Percentiles rank a stretch among this genome's conserved stretches.
phyloP scores from a whole-genome alignment of 2,113 vertebrate species.

The Oncorhynchus tshawytscha region DNA sequence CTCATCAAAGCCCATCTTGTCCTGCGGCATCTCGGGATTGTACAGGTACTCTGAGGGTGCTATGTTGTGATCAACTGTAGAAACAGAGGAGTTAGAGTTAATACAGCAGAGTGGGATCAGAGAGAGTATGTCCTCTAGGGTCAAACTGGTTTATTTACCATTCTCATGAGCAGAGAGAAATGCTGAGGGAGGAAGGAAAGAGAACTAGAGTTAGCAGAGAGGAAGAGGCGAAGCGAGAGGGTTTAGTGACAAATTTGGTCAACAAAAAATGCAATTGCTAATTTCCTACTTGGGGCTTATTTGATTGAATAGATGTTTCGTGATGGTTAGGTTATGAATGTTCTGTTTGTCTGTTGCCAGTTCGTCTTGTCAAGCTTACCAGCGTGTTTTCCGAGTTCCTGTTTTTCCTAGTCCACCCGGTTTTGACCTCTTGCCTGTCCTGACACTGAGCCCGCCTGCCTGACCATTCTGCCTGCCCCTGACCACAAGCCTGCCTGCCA shows the following conservation, averaged over 20 bases:
- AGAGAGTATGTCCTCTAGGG: background rate
- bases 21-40: slow-evolving; percentile 66
- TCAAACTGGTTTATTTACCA: background rate
- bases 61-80: slow-evolving; percentile 86
- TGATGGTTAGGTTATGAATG: no score
- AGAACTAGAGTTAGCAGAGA: background rate
- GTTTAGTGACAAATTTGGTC: background rate
- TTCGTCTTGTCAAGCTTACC: no score
- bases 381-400: no score
- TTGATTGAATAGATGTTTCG: no score
- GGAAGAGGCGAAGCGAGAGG: slow-evolving; percentile 4
- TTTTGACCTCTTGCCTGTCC: no score
- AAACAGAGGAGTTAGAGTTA: slow-evolving; percentile 1
- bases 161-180: background rate
- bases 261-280: no score
- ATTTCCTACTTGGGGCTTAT: no score
- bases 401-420: no score
- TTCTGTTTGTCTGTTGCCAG: no score
- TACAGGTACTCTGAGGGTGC: slow-evolving; percentile 83
- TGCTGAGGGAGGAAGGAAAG: background rate
- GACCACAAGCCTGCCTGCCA: no score
- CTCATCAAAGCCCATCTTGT: slow-evolving; percentile 91
- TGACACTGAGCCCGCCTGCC: no score
- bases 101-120: slow-evolving; percentile 7
- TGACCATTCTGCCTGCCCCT: no score